These are phyloP conservation scores for Acyrthosiphon pisum DNA, from an alignment of 1,140 invertebrate species.

Conservation along the genomic window DNA sequence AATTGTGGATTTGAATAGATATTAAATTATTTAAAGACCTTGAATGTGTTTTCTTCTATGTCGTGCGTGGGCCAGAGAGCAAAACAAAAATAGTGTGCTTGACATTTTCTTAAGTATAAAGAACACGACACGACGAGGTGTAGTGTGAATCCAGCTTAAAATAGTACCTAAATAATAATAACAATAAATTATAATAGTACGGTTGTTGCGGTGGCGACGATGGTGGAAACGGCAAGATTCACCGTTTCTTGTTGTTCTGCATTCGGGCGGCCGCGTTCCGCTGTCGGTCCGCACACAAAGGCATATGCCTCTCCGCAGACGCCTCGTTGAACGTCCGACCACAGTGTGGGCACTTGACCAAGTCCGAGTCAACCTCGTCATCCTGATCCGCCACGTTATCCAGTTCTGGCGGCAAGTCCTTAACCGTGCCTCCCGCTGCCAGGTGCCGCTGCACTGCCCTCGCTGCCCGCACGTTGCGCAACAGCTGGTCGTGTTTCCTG, in stretches of 20 bases:
- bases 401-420: constrained; percentile 89
- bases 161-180: background rate
- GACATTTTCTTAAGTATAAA: too few species aligned
- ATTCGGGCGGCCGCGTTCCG: constrained; percentile 70
- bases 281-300: constrained; percentile 85
- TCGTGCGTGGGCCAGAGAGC: too few species aligned
- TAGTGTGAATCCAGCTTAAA: too few species aligned
- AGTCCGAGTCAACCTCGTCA: constrained; percentile 73
- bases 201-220: background rate
- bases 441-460: constrained; percentile 86
- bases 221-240: background rate
- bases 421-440: constrained; percentile 83
- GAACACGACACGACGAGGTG: too few species aligned
- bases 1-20: background rate
- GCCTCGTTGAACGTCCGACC: constrained; percentile 82
- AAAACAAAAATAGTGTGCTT: too few species aligned
- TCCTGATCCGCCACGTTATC: constrained; percentile 87
- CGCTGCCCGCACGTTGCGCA: constrained; percentile 85
- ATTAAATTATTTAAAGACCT: background rate
- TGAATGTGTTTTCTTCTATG: background rate
- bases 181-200: background rate
- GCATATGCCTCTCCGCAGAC: constrained; percentile 92
- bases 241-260: constrained; percentile 39
- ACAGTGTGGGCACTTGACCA: constrained; percentile 91
- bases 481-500: constrained; percentile 91